These are phyloP conservation scores for Pipra filicauda DNA, from an alignment of 2,113 vertebrate species.

Conservation along the genomic window DNA sequence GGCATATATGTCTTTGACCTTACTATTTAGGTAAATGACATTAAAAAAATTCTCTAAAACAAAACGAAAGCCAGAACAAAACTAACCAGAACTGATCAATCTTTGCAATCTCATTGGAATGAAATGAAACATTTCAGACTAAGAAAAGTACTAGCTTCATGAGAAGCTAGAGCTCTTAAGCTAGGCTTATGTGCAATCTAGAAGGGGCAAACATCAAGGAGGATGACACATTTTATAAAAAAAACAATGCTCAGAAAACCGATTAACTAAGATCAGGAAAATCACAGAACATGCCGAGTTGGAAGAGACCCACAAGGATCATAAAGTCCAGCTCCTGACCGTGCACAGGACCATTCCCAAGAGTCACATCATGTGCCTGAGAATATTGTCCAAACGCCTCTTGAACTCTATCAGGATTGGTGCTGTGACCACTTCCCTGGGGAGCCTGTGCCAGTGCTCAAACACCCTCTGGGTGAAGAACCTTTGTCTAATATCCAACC, in stretches of 20 bases:
- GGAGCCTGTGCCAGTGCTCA: too few species aligned
- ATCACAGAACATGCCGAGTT: too few species aligned
- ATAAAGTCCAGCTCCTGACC: too few species aligned
- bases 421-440: too few species aligned
- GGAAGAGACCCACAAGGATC: too few species aligned
- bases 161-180: background rate
- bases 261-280: background rate
- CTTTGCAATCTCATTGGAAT: background rate
- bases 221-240: background rate
- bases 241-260: background rate
- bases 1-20: background rate
- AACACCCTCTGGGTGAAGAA: too few species aligned
- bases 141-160: background rate
- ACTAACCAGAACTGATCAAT: background rate
- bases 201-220: background rate
- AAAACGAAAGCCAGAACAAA: background rate
- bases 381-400: too few species aligned
- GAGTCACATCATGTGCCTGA: too few species aligned
- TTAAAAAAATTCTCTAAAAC: background rate
- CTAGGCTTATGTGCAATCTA: accelerated
- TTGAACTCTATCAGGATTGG: too few species aligned
- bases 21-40: background rate
- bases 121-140: background rate
- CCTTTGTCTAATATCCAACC: too few species aligned
- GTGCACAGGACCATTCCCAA: too few species aligned